Base-by-base conservation (phyloP, 1,140 invertebrate genomes). In the Arctopsyche grandis region DNA sequence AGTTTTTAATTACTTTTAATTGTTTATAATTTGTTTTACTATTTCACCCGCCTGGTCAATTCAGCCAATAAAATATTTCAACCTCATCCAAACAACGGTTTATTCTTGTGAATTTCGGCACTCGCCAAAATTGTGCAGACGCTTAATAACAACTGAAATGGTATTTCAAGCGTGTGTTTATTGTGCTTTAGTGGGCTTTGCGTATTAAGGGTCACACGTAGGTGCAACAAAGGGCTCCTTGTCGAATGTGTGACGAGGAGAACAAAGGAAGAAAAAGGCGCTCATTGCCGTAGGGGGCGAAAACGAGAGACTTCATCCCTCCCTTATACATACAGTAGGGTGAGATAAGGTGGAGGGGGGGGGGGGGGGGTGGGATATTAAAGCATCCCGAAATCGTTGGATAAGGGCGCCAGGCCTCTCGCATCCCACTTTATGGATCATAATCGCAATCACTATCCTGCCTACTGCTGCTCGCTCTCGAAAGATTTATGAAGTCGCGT, bases 221-320 rank as follows among this genome's bases (percentile, higher is more conserved):
- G 56, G 56, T 21, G 16, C 56, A 60, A 60, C 56, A 60, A 60
- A 60, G 56, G 56, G 56, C 16, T 16, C 16, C 56, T 60, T 60
- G 56, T 60, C 56, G 56, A 60, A 60, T 19, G 56, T 21, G 56
- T 21, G 56, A 19, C 56, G 56, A 21, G 19, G 16, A 60, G 56
- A 60, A 60, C 56, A 60, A 60, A 60, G 56, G 56, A 60, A 38
- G 56, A 60, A 60, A 60, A 60, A 60, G 56, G 56, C 56, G n/a
- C 56, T 60, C 14, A 21, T n/a, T 60, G n/a, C n/a, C n/a, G 56
- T 1, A 7, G 29, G 29, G 29, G 29, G 29, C 29, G 7, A 38
- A 38, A 38, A 38, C 29, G 29, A 38, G 29, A 38, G 29, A 38
- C 29, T 38, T 38, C n/a, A n/a, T n/a, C n/a, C n/a, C n/a, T 38